Evolutionary conservation across 2,113 vertebrate species (phyloP), one percentile per base, ranked within the genome.

Genomic region (Neodon shergylaensis): DNA sequence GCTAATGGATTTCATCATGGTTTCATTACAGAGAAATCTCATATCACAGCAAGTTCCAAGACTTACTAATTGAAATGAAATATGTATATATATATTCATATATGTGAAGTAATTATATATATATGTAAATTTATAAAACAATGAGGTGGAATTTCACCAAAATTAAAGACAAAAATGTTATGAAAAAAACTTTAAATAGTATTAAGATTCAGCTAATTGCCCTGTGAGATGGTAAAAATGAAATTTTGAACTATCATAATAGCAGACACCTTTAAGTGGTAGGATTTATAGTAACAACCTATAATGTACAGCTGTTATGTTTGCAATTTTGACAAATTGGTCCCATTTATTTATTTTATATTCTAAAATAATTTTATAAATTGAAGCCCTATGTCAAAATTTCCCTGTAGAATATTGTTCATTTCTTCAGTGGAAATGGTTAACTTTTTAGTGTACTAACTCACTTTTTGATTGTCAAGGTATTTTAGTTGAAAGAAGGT

Each of bases 1-100:
- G 90, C 96, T 99, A 98, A 99, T 98, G 96, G 96, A 89, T 98
- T 98, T 98, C 94, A 97, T 98, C 21, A 5, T 92, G 88, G 88
- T 97, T 97, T 95, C 96, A 98, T 98, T 94, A 97, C 73, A 90
- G 84, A 44, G 83, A 96, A 98, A 94, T 93, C 94, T 92, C 89
- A 76, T 95, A 93, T 97, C 96, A 95, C 88, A 70, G 28, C 97
- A 76, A 66, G 36, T 96, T 91, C 61, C 63, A 63, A 97, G 96
- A 77, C 73, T 95, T 68, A 72, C 91, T 97, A 97, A 88, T 94
- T 98, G 92, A 93, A 96, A 94, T 92, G 42, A 61, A 54, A 81
- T 47, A 31, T 31, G 4, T 42, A 39, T 73, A 9, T 73, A 9
- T 42, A 13, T 39, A 39, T 76, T 14, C 39, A 4, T 42, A 44